These are phyloP conservation scores for Parauchenoglanis ngamensis DNA, from an alignment of 2,797 vertebrate species.

Conservation along the genomic window DNA sequence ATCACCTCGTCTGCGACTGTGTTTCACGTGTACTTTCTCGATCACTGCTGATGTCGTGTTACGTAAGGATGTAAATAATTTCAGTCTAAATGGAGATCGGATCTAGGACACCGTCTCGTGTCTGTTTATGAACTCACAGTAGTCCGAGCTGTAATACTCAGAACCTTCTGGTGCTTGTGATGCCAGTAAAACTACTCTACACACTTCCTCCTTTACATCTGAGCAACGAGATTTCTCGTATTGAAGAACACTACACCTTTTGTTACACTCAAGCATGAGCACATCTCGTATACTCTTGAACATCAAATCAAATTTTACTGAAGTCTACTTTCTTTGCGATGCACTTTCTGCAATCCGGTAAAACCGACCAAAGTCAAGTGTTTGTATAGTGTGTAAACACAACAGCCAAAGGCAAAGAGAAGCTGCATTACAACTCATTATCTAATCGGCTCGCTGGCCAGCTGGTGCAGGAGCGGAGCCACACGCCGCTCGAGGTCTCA, in stretches of 20 bases:
- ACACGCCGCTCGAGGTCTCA: neutral
- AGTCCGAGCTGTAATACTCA: neutral
- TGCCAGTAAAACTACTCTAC: neutral
- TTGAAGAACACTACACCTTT: neutral
- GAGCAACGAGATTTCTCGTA: neutral
- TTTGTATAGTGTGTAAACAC: constrained; percentile 11
- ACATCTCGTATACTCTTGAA: neutral
- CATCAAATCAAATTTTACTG: neutral
- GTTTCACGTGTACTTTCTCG: neutral
- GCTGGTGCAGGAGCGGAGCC: neutral
- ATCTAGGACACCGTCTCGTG: no score
- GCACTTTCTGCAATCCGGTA: neutral
- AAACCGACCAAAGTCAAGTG: neutral
- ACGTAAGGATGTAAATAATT: neutral
- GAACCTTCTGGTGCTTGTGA: neutral
- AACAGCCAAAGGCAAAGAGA: neutral
- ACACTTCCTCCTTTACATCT: neutral
- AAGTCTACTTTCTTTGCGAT: neutral
- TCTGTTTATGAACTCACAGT: neutral
- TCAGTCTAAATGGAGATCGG: neutral
- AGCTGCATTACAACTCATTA: neutral
- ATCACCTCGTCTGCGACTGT: neutral
- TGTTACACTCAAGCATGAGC: neutral
- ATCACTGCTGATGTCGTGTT: neutral
- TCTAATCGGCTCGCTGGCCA: neutral